A percentile compares a stretch with the other conserved stretches of the same genome.
Conservation (phyloP, 2,113 vertebrate genomes). For the Bufo bufo region DNA sequence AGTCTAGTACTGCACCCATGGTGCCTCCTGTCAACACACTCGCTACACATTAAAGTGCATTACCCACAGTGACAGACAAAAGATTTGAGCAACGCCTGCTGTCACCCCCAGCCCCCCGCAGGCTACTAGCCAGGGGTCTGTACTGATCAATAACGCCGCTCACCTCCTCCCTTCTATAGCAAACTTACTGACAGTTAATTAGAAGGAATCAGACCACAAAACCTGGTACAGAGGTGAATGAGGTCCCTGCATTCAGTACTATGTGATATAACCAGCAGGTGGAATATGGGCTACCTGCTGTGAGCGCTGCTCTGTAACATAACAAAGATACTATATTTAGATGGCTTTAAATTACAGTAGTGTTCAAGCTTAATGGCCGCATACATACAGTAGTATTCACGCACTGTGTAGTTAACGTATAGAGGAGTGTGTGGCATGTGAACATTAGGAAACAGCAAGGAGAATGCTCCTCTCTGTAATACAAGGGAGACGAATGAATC, state of each 20-base stretch:
- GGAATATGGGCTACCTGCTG: slow-evolving; percentile 28
- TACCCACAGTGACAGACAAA: slow-evolving; percentile 10
- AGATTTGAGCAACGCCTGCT: background rate
- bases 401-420: background rate
- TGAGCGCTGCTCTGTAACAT: slow-evolving; percentile 13
- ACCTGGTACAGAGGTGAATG: background rate
- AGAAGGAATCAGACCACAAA: slow-evolving; percentile 33
- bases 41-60: slow-evolving; percentile 29
- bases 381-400: background rate
- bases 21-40: background rate
- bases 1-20: background rate
- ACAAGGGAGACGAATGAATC: background rate
- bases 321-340: slow-evolving; percentile 30
- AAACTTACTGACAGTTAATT: slow-evolving; percentile 52
- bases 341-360: background rate
- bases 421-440: background rate
- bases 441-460: background rate
- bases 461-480: background rate
- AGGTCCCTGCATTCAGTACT: slow-evolving; percentile 6
- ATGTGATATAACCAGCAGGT: slow-evolving; percentile 22
- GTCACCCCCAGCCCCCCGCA: slow-evolving; percentile 35
- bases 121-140: slow-evolving; percentile 40
- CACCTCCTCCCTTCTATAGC: slow-evolving; percentile 16
- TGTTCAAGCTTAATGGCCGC: background rate
- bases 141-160: slow-evolving; percentile 43